Conservation (phyloP, 2,113 vertebrate genomes). For the Mormoops blainvillei region DNA sequence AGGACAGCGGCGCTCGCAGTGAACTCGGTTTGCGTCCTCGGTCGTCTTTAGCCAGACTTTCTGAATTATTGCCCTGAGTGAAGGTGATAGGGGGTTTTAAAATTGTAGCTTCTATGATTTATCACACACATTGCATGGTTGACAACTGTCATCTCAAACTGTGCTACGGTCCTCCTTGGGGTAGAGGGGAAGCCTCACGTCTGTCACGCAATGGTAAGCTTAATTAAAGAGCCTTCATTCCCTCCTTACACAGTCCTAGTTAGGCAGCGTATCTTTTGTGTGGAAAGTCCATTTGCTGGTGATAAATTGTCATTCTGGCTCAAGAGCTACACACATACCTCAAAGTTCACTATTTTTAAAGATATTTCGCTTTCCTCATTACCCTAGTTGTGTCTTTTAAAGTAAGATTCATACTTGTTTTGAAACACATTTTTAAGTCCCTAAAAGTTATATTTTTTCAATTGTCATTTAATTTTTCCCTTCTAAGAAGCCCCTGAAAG, state of each 20-base stretch:
- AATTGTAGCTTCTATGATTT: slow-evolving; percentile 24
- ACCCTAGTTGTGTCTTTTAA: neutral
- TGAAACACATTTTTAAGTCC: neutral
- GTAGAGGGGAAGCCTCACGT: neutral
- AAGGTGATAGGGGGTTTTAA: neutral
- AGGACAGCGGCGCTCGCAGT: neutral
- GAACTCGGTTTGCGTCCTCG: neutral
- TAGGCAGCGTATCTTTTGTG: neutral
- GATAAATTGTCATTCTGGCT: neutral
- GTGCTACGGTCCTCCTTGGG: neutral
- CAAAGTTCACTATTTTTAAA: neutral
- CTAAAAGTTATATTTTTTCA: neutral
- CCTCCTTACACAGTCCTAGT: neutral
- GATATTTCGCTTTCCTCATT: neutral
- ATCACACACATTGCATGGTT: neutral
- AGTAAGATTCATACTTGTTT: neutral
- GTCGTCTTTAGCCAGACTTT: neutral
- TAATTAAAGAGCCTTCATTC: neutral
- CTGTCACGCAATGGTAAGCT: slow-evolving; percentile 37
- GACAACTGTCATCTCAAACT: slow-evolving; percentile 39
- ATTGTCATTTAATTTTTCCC: neutral
- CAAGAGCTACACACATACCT: neutral
- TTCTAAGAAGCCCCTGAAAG: neutral
- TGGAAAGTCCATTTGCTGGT: neutral
- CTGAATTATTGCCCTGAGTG: neutral